Evolutionary conservation across 92 coral and sea anemone species (phyloP), one percentile per base, ranked within the genome.

Genomic region (Micromussa lordhowensis): DNA sequence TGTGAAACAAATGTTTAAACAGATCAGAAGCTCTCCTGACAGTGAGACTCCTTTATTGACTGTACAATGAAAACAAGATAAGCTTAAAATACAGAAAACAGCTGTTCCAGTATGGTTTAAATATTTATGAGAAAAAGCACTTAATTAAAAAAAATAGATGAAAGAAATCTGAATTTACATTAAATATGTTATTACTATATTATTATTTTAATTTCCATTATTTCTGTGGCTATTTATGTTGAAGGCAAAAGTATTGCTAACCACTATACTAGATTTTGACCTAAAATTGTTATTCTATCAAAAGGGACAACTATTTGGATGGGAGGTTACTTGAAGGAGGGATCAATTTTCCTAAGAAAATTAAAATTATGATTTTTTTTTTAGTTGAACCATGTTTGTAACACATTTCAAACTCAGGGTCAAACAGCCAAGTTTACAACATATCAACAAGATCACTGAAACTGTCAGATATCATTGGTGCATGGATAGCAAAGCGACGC

Each of bases 391-490:
- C 15, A 34, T 72, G 5, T 72, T 72, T 14, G 38, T 29, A 31
- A 58, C 69, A 66, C 51, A 8, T 44, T 80, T 14, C 17, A 2
- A 9, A 19, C 77, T 44, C 87, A 94, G 97, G 78, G 7, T 77
- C 91, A 32, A 84, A 63, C 35, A 78, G 54, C 69, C 91, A 91
- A 83, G 80, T n/a, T n/a, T 92, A 89, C 68, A 57, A 76, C 19
- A 78, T 89, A 6, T 38, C 88, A 68, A 89, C 98, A 69, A 89
- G 89, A 81, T 76, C 96, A 5, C 31, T 95, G 31, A 84, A 80
- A 61, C 85, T 95, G 77, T 17, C 49, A 2, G 91, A 93, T 31
- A 61, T 93, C 53, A 91, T 93, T 71, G 98, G 96, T 70, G 98
- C 96, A 61, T 81, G 89, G 91, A 92, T 95, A 77, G 91, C 92